Evolutionary conservation across 2,113 vertebrate genomes (phyloP).

Genomic region (Pteruthius melanotis): DNA sequence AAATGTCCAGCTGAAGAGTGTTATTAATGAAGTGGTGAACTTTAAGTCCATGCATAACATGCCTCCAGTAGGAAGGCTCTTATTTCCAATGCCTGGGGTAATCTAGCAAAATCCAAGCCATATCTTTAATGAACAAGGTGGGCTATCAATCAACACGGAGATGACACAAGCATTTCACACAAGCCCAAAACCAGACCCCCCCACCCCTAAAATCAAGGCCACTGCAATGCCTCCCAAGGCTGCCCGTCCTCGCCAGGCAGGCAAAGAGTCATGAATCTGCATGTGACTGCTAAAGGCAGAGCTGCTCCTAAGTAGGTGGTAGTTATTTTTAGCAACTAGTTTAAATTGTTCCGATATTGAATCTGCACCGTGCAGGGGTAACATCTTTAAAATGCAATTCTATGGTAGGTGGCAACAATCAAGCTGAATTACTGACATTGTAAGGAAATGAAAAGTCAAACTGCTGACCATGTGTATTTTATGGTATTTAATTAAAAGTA

Average conservation of each 20-base stretch:
- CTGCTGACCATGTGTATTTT: conserved; percentile 93
- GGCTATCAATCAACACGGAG: conserved; percentile 63
- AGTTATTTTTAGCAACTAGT: conserved; percentile 46
- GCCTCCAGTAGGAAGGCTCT: conserved; percentile 56
- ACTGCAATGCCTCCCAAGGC: conserved; percentile 21
- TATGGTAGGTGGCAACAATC: conserved; percentile 68
- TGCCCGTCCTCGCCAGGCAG: background rate
- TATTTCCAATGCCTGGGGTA: conserved; percentile 65
- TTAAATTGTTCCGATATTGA: conserved; percentile 50
- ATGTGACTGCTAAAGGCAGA: conserved; percentile 2
- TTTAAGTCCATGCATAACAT: conserved; percentile 59
- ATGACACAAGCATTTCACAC: conserved; percentile 57
- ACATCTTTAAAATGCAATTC: conserved; percentile 67
- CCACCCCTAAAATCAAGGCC: conserved; percentile 1
- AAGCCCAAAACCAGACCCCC: background rate
- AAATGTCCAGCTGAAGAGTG: conserved; percentile 53
- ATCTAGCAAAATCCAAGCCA: conserved; percentile 51
- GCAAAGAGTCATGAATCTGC: conserved; percentile 20
- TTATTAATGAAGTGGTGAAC: conserved; percentile 69
- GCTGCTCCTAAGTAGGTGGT: conserved; percentile 9
- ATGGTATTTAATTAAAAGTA: conserved; percentile 99
- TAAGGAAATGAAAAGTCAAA: conserved; percentile 96
- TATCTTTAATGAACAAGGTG: conserved; percentile 71
- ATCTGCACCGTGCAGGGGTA: conserved; percentile 54
- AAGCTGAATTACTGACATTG: conserved; percentile 72